Base-by-base conservation (phyloP, 2,888 invertebrate species). In the Bursaphelenchus okinawaensis region DNA sequence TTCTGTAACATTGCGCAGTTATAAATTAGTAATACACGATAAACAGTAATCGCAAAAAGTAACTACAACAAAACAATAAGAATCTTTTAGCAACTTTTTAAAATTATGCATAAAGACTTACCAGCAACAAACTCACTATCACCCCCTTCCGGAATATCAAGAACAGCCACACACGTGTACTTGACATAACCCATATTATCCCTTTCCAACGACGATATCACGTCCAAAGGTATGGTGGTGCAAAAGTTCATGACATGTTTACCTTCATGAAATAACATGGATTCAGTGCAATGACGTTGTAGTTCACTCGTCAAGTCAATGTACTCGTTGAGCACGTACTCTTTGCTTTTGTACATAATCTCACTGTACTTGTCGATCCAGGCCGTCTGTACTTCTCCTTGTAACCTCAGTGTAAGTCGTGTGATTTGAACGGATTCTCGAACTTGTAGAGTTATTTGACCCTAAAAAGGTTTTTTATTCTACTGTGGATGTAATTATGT, bases 121-220 rank as follows among this genome's bases (percentile, higher is more conserved):
- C 78, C 78, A 40, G 80, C 76, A n/a, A 80, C 70, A 16, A 80
- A 68, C 62, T 80, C 76, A n/a, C 75, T 80, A 27, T 76, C 80
- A 12, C 79, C 80, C 50, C 75, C 73, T 55, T 80, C 80, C 2
- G 79, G 76, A n/a, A 80, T 71, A 50, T 76, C 77, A 67, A 80
- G 69, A 0, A 77, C 64, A 4, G 80, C 80, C 9, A 79, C 73
- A 64, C 78, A 79, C 40, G 74, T 77, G 65, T 78, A 80, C 40
- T 77, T 70, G 27, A 80, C 72, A 52, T 57, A 68, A 12, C 79
- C 79, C 63, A 71, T 68, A 58, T 73, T 72, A 12, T 78, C 79
- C 52, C 75, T 62, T 62, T 75, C 73, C 1, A 77, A 68, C 6
- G 76, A 73, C 0, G 77, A 79, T 1, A 75, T 63, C 8, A 77